Base-by-base conservation (phyloP, 2,888 invertebrate species). In the Prosopocoilus inquinatus region DNA sequence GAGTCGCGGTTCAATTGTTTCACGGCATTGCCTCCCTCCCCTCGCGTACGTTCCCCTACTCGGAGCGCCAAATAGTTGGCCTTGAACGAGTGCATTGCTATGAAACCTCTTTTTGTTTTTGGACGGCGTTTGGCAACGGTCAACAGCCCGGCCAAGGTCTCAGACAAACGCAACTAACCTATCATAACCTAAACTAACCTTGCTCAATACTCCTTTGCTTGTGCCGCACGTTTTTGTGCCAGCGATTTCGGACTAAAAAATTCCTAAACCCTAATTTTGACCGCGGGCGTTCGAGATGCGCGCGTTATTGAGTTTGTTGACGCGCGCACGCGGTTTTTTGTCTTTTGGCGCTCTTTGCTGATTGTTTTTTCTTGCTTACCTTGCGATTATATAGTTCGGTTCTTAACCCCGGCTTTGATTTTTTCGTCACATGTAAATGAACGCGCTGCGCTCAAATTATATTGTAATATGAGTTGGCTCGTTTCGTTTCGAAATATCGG, bases 81-180 rank as follows among this genome's bases (percentile, higher is more conserved):
- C 76, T 77, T 77, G 76, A 76, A 76, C 75, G 76, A 77, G 76
- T 77, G 75, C 76, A 76, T 76, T 77, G 76, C 76, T 75, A 75
- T 75, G 70, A 71, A 71, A 71, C 64, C 70, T 75, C 75, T 76
- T 76, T 76, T 75, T 76, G 75, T 75, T 75, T 75, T 75, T 74
- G 75, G 62, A 62, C 56, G 69, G 64, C 75, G 75, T 75, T 75
- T 75, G 75, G 76, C 77, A 75, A 76, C 76, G 75, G 77, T 77
- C 76, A 77, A 76, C 75, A 75, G 74, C 75, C 76, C 72, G 73
- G 72, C 75, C 76, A 76, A 76, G 76, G 75, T 72, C 75, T 73
- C 68, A 69, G 66, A 70, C 71, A 67, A 69, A 73, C 60, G 60
- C 63, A 65, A 65, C 75, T 75, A 75, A 76, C 75, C 75, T 76